Conservation (phyloP, 2,888 invertebrate species). For the Rhagium mordax region DNA sequence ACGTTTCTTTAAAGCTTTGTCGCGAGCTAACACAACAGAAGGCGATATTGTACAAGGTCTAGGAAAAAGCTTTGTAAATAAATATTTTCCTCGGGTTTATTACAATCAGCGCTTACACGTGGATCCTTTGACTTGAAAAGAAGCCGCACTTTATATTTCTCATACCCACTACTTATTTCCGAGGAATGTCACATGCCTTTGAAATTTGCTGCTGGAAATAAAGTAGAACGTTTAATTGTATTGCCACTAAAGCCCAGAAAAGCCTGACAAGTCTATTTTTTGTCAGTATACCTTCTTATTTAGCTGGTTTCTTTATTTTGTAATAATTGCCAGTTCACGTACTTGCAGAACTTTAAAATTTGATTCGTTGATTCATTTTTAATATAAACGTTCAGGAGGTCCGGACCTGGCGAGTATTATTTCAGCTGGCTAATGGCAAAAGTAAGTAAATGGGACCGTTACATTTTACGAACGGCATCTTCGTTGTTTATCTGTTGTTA, state of each 20-base stretch:
- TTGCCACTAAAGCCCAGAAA: no score
- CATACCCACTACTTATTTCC: not conserved
- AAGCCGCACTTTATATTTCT: not conserved
- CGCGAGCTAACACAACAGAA: not conserved
- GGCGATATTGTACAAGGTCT: not conserved
- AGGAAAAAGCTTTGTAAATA: not conserved
- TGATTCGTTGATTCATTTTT: no score
- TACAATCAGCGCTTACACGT: not conserved
- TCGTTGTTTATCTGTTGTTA: slow-evolving; percentile 14
- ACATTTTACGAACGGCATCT: not conserved
- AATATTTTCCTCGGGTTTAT: not conserved
- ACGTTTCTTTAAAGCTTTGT: not conserved
- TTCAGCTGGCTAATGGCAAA: no score
- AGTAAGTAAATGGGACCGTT: not conserved
- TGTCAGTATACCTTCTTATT: no score
- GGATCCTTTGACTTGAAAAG: not conserved
- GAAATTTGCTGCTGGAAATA: not conserved
- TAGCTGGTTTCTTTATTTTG: no score
- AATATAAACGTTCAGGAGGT: no score
- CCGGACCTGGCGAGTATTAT: no score
- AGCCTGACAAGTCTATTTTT: no score
- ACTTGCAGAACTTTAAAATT: no score
- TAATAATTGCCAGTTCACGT: no score
- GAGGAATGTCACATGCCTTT: not conserved
- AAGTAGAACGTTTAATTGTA: no score